Evolutionary conservation across 2,888 invertebrate genomes (phyloP).

Genomic region (Bugula neritina): DNA sequence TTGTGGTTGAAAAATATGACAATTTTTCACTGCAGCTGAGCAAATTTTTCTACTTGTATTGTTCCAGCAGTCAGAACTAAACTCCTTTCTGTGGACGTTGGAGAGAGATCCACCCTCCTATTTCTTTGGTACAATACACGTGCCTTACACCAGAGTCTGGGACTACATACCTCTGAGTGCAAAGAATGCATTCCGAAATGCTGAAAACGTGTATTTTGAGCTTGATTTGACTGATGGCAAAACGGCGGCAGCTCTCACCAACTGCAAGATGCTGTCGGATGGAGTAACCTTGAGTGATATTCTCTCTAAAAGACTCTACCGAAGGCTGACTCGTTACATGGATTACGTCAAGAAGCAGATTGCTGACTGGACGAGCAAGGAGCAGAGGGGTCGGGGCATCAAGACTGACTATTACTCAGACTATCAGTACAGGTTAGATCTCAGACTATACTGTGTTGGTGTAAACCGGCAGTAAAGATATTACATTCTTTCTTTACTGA

Average conservation of each 20-base stretch:
- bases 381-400: constrained; percentile 33
- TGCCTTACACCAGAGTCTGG: constrained; percentile 59
- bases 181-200: constrained; percentile 55
- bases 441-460: background rate
- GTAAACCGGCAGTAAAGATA: too few species aligned
- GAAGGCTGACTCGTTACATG: constrained; percentile 54
- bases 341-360: constrained; percentile 53
- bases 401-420: constrained; percentile 54
- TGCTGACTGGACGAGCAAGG: constrained; percentile 52
- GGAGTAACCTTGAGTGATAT: constrained; percentile 50
- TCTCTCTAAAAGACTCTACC: constrained; percentile 54
- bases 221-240: constrained; percentile 57
- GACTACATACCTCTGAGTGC: constrained; percentile 56
- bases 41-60: too few species aligned
- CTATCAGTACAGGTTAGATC: constrained; percentile 37
- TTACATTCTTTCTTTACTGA: too few species aligned
- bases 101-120: constrained; percentile 52
- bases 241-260: constrained; percentile 54
- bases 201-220: constrained; percentile 58
- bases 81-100: constrained; percentile 54
- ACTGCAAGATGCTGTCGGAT: constrained; percentile 55
- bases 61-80: constrained; percentile 39
- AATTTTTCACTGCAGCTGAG: background rate
- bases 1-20: too few species aligned
- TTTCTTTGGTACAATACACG: constrained; percentile 60